Percentiles rank a stretch among this genome's conserved stretches.
These are phyloP conservation scores for Brachionichthys hirsutus DNA, from an alignment of 2,113 vertebrate species.

Conservation along the genomic window DNA sequence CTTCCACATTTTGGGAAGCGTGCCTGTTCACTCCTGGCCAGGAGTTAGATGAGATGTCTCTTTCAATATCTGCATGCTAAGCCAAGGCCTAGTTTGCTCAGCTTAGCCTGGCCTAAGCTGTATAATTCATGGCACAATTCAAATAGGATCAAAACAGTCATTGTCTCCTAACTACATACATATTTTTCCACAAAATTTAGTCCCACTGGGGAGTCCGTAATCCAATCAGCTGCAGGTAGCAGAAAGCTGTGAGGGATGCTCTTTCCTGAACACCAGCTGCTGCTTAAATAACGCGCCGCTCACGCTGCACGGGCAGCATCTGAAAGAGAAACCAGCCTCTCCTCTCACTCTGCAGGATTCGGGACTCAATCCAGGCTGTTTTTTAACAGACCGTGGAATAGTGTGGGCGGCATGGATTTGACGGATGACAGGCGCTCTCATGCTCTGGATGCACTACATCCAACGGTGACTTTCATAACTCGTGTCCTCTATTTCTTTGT, in stretches of 20 bases:
- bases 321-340: conserved; percentile 1
- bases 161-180: no score
- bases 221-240: not conserved
- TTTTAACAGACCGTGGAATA: conserved; percentile 35
- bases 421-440: conserved; percentile 62
- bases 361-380: conserved; percentile 31
- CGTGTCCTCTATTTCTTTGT: conserved; percentile 13
- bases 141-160: no score
- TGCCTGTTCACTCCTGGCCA: no score
- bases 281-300: not conserved
- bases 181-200: no score
- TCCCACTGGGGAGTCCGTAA: no score
- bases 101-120: not conserved
- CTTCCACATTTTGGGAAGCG: not conserved
- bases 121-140: no score
- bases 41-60: not conserved
- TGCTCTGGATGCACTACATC: conserved; percentile 28
- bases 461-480: conserved; percentile 27
- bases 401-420: conserved; percentile 34
- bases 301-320: not conserved
- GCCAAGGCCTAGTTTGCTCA: not conserved
- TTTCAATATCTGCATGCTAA: not conserved
- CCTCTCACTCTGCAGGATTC: not conserved
- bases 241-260: no score
- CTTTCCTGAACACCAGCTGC: no score